Base-by-base conservation (phyloP, 2,888 invertebrate genomes). In the Macrophya alboannulata region DNA sequence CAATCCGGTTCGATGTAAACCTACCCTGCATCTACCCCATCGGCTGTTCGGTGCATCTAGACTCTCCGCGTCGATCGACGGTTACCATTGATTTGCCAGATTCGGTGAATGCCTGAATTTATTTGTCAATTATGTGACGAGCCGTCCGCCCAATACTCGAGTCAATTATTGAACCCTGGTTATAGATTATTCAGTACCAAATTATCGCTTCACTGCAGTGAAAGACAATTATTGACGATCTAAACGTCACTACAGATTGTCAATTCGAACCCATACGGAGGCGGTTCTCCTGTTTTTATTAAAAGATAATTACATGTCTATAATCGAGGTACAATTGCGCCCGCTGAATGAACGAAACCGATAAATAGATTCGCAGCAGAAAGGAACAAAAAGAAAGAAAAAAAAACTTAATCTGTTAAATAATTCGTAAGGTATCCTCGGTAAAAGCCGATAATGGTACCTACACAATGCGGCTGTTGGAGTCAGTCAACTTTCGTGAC, bases 401-500 rank as follows among this genome's bases (percentile, higher is more conserved):
- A 48, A 21, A 65, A 45, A 51, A 68, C 68, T 21, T 25, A 62
- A 62, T 84, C 51, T 21, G 74, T 84, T 86, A 76, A 87, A 86
- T 84, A 86, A 86, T 87, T 84, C 81, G 76, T 65, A 37, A 65
- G 48, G 9, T 68, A 81, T 72, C 84, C 25, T 40, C 31, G 1
- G 31, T 86, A 43, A 84, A 87, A 68, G 25, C 84, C 84, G 83
- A 85, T 86, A 86, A 65, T 65, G 85, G 84, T 59, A 65, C n/a
- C n/a, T n/a, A n/a, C 85, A 85, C 81, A 68, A 68, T 25, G 21
- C 43, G 31, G 87, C 87, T 86, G 87, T 88, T 86, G 89, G 89
- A 89, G 91, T 90, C 90, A 91, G 90, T 92, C 91, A 91, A 91
- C 89, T 90, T 87, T 89, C 88, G 88, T 90, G 92, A 91, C 91